phyloP scores from a whole-genome alignment of 2,797 vertebrate species.

The Peromyscus attwateri region DNA sequence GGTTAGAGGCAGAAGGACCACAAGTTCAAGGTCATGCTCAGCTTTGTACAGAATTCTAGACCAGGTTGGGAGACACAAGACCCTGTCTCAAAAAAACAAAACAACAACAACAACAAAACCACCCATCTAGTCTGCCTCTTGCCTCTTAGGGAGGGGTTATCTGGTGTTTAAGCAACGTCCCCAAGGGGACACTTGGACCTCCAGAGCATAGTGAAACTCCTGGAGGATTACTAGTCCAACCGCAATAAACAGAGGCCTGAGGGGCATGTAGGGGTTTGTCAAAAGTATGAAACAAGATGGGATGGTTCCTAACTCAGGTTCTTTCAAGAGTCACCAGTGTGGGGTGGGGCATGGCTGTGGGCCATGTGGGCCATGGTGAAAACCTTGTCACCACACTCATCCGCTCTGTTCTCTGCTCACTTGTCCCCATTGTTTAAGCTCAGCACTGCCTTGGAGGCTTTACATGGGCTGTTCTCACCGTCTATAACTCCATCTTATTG shows the following conservation, averaged over 20 bases:
- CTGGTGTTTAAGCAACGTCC: neutral
- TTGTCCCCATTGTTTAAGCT: neutral
- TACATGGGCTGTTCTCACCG: neutral
- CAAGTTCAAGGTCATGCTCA: neutral
- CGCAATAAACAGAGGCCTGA: neutral
- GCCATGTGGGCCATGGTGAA: neutral
- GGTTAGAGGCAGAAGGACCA: neutral
- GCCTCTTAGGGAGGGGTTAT: neutral
- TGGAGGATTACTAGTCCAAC: neutral
- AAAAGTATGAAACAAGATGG: neutral
- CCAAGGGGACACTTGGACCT: neutral
- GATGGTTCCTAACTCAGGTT: neutral
- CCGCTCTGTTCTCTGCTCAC: neutral
- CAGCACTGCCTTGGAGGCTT: neutral
- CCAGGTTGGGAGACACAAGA: neutral
- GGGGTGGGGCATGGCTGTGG: too few species aligned
- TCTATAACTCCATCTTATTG: neutral
- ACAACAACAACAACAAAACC: neutral
- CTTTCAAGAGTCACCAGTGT: neutral
- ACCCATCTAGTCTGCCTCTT: neutral
- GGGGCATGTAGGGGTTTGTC: neutral
- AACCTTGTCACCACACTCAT: accelerated
- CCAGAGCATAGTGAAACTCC: neutral
- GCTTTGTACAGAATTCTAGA: neutral
- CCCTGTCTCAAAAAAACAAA: neutral